phyloP scores from a whole-genome alignment of 2,888 invertebrate species.

The Mycogona germanica region DNA sequence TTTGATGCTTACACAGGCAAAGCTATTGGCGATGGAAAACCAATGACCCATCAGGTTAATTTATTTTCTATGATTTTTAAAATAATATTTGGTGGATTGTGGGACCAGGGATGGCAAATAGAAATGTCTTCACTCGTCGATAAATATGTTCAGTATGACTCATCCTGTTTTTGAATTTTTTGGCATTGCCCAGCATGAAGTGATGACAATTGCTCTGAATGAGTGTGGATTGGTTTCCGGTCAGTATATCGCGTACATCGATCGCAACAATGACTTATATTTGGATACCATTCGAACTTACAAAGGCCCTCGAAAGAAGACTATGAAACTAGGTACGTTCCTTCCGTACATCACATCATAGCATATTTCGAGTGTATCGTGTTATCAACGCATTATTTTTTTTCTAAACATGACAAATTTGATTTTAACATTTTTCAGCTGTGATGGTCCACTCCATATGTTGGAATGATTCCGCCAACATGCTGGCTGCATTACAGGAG shows the following conservation, averaged over 20 bases:
- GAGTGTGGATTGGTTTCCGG: slow-evolving; percentile 66
- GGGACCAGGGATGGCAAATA: too few species aligned
- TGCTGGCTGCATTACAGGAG: slow-evolving; percentile 65
- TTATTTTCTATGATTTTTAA: too few species aligned
- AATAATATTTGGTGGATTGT: slow-evolving; percentile 14
- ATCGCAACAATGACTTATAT: slow-evolving; percentile 77
- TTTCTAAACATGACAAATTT: neutral
- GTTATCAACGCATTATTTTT: neutral
- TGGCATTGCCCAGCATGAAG: slow-evolving; percentile 42
- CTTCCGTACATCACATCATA: neutral
- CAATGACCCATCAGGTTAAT: slow-evolving; percentile 51
- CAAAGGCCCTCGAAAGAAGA: neutral
- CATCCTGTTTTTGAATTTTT: too few species aligned
- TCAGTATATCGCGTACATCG: slow-evolving; percentile 74
- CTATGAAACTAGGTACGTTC: slow-evolving; percentile 18
- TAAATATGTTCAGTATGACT: too few species aligned
- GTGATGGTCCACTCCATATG: slow-evolving; percentile 50
- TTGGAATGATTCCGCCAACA: slow-evolving; percentile 65
- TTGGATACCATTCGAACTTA: slow-evolving; percentile 47
- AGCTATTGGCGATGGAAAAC: slow-evolving; percentile 57
- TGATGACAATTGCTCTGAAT: slow-evolving; percentile 71
- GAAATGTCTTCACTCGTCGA: too few species aligned
- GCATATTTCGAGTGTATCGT: neutral
- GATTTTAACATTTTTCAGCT: slow-evolving; percentile 34
- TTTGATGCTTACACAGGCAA: slow-evolving; percentile 70